Evolutionary conservation across 2,888 invertebrate genomes (phyloP).

Genomic region (Gibbula magus): DNA sequence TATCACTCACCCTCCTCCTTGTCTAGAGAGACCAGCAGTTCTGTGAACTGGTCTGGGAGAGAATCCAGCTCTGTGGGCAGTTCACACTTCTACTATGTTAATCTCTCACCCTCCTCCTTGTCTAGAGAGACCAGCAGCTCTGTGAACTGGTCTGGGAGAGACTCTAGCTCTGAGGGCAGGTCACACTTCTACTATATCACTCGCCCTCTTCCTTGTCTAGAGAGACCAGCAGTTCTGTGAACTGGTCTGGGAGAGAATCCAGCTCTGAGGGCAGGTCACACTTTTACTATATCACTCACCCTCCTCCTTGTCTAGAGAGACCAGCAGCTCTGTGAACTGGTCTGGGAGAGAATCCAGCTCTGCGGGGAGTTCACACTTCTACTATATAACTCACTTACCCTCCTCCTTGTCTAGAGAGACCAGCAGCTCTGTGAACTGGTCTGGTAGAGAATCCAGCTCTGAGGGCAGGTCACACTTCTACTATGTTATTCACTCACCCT

Average conservation of each 20-base stretch:
- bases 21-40: background rate
- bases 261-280: background rate
- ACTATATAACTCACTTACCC: background rate
- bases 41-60: background rate
- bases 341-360: too few species aligned
- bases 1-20: background rate
- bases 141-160: background rate
- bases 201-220: too few species aligned
- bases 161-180: background rate
- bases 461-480: background rate
- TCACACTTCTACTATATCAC: constrained; percentile 31
- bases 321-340: too few species aligned
- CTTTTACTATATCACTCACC: background rate
- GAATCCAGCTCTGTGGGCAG: background rate
- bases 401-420: background rate
- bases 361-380: too few species aligned
- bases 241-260: background rate
- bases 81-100: background rate
- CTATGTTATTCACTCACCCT: background rate
- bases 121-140: background rate
- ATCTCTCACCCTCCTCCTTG: constrained; percentile 16
- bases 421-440: background rate
- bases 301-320: too few species aligned
- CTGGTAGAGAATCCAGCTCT: background rate
- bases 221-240: background rate